These are phyloP conservation scores for Neodiprion lecontei DNA, from an alignment of 1,140 invertebrate genomes.

Conservation along the genomic window DNA sequence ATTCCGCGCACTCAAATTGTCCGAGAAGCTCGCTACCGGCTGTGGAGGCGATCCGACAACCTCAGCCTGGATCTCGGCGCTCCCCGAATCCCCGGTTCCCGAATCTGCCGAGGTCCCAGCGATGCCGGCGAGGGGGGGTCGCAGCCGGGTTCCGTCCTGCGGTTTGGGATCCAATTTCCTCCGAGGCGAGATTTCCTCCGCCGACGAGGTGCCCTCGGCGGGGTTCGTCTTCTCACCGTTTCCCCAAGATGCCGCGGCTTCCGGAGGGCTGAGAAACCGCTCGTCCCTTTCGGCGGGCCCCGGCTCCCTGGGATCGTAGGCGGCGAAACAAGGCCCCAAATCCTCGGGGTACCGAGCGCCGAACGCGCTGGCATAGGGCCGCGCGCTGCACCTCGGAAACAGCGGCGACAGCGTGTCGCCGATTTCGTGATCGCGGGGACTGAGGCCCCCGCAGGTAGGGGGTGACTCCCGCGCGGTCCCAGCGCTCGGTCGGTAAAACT, in stretches of 20 bases:
- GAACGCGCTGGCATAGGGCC: constrained; percentile 13
- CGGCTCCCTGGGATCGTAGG: constrained; percentile 17
- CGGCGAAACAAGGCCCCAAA: constrained; percentile 20
- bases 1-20: not conserved
- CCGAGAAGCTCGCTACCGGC: not conserved
- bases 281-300: constrained; percentile 12
- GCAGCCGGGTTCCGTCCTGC: constrained; percentile 46
- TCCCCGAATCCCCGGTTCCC: constrained; percentile 55
- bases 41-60: constrained; percentile 25
- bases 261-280: constrained; percentile 20
- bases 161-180: constrained; percentile 12
- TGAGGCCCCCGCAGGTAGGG: constrained; percentile 31
- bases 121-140: constrained; percentile 47
- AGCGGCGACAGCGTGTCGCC: constrained; percentile 32
- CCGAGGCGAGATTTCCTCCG: constrained; percentile 10
- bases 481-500: constrained; percentile 21
- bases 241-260: constrained; percentile 12
- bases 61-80: constrained; percentile 53
- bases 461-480: constrained; percentile 27
- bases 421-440: constrained; percentile 28
- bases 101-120: constrained; percentile 55
- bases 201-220: not conserved
- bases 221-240: not conserved
- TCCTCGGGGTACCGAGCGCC: not conserved
- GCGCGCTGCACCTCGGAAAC: constrained; percentile 33